A percentile compares a stretch with the other conserved stretches of the same genome.
Evolutionary conservation across 2,797 vertebrate species (phyloP).

Genomic region (Acanthornis magna): DNA sequence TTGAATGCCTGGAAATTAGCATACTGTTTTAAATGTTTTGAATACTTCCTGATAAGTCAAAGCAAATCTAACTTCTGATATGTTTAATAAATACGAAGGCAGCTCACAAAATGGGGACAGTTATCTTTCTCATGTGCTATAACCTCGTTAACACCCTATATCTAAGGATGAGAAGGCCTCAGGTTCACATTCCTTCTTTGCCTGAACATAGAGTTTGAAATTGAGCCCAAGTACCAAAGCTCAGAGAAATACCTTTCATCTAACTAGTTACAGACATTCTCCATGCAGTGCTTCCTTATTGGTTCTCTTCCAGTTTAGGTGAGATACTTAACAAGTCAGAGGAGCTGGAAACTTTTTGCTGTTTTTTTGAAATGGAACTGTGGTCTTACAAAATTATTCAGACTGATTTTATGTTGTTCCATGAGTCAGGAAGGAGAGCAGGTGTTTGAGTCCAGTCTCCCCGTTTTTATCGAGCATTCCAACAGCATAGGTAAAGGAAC

Average conservation of each 20-base stretch:
- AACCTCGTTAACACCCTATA: not conserved
- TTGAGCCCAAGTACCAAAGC: not conserved
- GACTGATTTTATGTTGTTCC: not conserved
- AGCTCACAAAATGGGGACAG: not conserved
- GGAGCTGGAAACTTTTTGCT: not conserved
- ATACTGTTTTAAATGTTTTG: not conserved
- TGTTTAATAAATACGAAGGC: not conserved
- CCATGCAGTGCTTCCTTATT: not conserved
- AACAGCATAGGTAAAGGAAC: not conserved
- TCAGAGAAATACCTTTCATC: not conserved
- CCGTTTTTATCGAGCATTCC: not conserved
- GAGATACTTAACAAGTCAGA: not conserved
- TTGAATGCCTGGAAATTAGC: not conserved
- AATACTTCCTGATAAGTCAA: not conserved
- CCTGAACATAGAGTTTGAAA: not conserved
- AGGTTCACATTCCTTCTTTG: not conserved
- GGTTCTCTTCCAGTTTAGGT: not conserved
- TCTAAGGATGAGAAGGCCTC: not conserved
- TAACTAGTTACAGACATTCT: not conserved
- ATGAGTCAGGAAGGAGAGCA: rapidly evolving
- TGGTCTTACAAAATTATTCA: not conserved
- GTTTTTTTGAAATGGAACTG: not conserved
- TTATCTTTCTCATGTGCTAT: not conserved
- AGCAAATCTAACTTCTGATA: not conserved
- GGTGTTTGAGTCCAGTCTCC: not conserved